Conservation (phyloP, 2,888 invertebrate genomes). For the Perizoma affinitatum region DNA sequence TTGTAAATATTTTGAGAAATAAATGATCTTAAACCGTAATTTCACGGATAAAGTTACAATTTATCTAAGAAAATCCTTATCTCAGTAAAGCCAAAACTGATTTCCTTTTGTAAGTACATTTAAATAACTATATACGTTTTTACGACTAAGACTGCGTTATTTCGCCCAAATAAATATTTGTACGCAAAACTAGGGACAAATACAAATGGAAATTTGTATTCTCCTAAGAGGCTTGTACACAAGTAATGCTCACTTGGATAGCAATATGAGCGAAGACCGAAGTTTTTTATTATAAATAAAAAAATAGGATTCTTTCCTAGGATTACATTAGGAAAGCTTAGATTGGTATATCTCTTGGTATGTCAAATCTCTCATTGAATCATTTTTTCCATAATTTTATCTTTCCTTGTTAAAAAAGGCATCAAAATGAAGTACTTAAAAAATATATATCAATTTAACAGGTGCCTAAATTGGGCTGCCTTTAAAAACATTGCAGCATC, state of each 20-base stretch:
- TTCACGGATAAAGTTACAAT: too few relatives aligned
- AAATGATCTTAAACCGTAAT: too few relatives aligned
- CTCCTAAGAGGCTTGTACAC: conserved; percentile 35
- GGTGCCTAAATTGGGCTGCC: neutral
- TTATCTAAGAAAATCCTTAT: conserved; percentile 7
- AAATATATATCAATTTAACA: neutral
- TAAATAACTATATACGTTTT: conserved; percentile 23
- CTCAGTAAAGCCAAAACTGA: conserved; percentile 11
- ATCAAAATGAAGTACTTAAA: too few relatives aligned
- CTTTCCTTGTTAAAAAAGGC: too few relatives aligned
- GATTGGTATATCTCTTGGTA: neutral
- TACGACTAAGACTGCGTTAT: conserved; percentile 22
- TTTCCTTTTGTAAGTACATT: conserved; percentile 22
- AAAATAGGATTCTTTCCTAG: conserved; percentile 4
- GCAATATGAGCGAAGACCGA: conserved; percentile 10
- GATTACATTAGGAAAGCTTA: neutral
- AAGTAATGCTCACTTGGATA: conserved; percentile 39
- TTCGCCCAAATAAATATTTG: conserved; percentile 43
- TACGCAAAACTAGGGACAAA: conserved; percentile 38
- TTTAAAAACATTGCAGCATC: conserved; percentile 26
- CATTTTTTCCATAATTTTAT: too few relatives aligned
- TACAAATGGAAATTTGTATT: conserved; percentile 43
- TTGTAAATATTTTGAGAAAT: too few relatives aligned
- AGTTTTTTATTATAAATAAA: conserved; percentile 19
- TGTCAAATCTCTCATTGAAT: too few relatives aligned